Base-by-base conservation (phyloP, 2,113 vertebrate genomes). In the Origma solitaria region DNA sequence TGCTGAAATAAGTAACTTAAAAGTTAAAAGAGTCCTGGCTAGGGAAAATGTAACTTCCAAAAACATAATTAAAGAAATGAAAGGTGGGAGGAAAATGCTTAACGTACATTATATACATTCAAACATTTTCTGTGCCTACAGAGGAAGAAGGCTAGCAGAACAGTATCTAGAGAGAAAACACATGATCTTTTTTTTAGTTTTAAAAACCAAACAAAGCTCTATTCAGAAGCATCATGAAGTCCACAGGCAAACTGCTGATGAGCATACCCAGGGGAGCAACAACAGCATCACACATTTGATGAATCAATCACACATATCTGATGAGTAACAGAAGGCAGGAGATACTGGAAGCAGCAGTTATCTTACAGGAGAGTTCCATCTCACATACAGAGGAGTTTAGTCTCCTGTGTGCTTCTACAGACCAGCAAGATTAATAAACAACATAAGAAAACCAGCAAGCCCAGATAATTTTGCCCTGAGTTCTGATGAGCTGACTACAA, bases 21-120 rank as follows among this genome's bases (percentile, higher is more conserved):
- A 71, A 60, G 47, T 14, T 33, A 2, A 28, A 87, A 78, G 66
- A 70, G n/a, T 7, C 4, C 13, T 33, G 11, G 40, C 8, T 28
- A 70, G 15, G 82, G 25, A 79, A 76, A 61, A 65, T 13, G 8
- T 5, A 50, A 31, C 6, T 40, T 45, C 12, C 10, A 54, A 53
- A 75, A 88, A 81, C 47, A 33, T 5, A 27, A 54, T 57, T 28
- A 13, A 82, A 70, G 30, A 45, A 82, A 64, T 10, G 2, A 69
- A 86, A 82, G 15, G 9, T 45, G 8, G 37, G 88, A 94, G 47
- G 20, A 47, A 90, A 82, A 53, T 3, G 4, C 5, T 64, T 37
- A 25, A 50, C 3, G 38, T 30, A 21, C 7, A 24, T 31, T 2
- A 3, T 6, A 12, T 10, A 11, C 1, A 3, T 1, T 2, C 15